A percentile compares a stretch with the other conserved stretches of the same genome.
These are phyloP conservation scores for Chroicocephalus ridibundus DNA, from an alignment of 2,113 vertebrate genomes.

Conservation along the genomic window DNA sequence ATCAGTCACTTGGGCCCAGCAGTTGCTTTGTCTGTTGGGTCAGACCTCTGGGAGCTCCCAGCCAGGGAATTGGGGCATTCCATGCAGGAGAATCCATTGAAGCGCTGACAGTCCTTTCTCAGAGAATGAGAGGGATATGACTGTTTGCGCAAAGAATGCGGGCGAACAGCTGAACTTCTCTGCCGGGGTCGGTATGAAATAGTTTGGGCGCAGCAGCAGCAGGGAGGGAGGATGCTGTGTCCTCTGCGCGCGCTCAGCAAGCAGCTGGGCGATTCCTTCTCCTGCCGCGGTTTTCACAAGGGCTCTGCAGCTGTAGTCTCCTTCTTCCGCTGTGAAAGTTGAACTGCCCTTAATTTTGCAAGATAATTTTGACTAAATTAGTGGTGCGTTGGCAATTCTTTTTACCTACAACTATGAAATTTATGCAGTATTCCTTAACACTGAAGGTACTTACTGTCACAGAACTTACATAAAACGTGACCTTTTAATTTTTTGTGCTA, in stretches of 20 bases:
- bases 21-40: not conserved
- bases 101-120: not conserved
- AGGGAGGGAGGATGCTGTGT: not conserved
- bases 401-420: not conserved
- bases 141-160: not conserved
- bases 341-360: not conserved
- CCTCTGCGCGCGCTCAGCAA: not conserved
- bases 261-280: not conserved
- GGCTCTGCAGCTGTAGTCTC: not conserved
- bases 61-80: not conserved
- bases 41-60: not conserved
- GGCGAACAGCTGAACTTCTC: not conserved
- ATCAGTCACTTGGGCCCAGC: not conserved
- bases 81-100: not conserved
- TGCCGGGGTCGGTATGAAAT: not conserved
- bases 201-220: not conserved
- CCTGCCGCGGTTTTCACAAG: not conserved
- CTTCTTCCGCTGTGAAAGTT: not conserved
- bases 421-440: not conserved
- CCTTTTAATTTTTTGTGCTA: not conserved
- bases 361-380: not conserved
- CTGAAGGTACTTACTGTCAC: not conserved
- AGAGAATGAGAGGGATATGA: not conserved
- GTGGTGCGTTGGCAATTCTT: not conserved
- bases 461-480: not conserved